A percentile compares a stretch with the other conserved stretches of the same genome.
Evolutionary conservation across 53 echinoderm and acorn worm genomes (phyloP).

Genomic region (Hippasteria phrygiana): DNA sequence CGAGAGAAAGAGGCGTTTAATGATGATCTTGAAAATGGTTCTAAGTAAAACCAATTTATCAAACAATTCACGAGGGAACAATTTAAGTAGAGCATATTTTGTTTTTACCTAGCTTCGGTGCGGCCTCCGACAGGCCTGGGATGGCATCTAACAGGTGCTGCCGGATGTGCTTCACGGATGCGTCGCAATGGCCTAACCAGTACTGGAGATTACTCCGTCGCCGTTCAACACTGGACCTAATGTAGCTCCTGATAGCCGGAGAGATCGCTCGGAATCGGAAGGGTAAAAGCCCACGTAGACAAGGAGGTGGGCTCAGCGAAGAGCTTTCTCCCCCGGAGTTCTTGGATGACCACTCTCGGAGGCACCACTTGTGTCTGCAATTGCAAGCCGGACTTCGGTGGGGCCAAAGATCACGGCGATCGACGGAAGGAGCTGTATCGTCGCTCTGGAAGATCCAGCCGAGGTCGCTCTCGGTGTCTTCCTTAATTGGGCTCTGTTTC

Average conservation of each 20-base stretch:
- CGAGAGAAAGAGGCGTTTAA: too few species aligned
- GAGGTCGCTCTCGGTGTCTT: too few species aligned
- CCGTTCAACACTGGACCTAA: not conserved
- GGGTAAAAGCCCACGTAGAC: not conserved
- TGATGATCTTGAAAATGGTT: too few species aligned
- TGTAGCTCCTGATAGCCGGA: not conserved
- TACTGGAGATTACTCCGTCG: not conserved
- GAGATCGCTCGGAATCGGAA: not conserved
- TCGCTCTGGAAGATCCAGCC: conserved; percentile 23
- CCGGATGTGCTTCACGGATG: not conserved
- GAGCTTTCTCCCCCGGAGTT: not conserved
- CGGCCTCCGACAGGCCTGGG: not conserved
- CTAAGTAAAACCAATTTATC: too few species aligned
- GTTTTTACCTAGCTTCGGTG: conserved; percentile 12
- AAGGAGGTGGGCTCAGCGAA: not conserved
- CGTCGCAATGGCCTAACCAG: not conserved
- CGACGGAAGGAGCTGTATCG: not conserved
- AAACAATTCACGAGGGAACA: too few species aligned
- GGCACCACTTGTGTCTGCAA: conserved; percentile 34
- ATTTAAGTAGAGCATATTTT: not conserved
- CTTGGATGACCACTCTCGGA: conserved; percentile 1
- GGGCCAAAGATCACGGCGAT: too few species aligned
- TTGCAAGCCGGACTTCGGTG: not conserved
- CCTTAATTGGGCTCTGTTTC: too few species aligned
- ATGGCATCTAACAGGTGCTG: conserved; percentile 8